Evolutionary conservation across 92 coral and sea anemone species (phyloP).

Genomic region (Parazoanthus atlanticus): DNA sequence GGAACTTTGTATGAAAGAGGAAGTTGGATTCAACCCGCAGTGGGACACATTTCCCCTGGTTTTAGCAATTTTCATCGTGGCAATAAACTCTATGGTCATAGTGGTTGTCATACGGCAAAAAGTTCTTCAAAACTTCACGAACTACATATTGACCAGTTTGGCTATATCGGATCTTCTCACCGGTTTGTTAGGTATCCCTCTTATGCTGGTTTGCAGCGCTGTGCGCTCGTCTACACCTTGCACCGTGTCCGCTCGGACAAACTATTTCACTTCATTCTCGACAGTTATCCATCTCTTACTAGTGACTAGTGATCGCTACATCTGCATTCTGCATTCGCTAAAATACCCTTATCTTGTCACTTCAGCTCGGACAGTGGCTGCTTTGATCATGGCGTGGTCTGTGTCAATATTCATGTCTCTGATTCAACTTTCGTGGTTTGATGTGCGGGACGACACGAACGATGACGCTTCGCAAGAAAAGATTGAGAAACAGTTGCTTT

Average conservation of each 20-base stretch:
- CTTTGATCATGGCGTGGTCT: slow-evolving; percentile 39
- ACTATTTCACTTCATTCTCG: slow-evolving; percentile 51
- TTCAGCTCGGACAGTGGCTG: slow-evolving; percentile 18
- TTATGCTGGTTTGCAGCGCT: slow-evolving; percentile 40
- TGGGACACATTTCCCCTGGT: slow-evolving; percentile 53
- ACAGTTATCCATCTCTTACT: slow-evolving; percentile 55
- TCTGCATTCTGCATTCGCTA: slow-evolving; percentile 50
- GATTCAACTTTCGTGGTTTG: slow-evolving; percentile 53
- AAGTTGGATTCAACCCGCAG: slow-evolving; percentile 27
- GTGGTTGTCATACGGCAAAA: slow-evolving; percentile 24
- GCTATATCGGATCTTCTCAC: slow-evolving; percentile 57
- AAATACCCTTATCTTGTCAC: slow-evolving; percentile 48
- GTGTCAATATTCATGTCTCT: slow-evolving; percentile 47
- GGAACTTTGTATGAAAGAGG: background rate
- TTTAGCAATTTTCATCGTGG: slow-evolving; percentile 45
- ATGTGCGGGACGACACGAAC: background rate
- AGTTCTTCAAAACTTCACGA: slow-evolving; percentile 47
- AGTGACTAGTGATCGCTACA: slow-evolving; percentile 52
- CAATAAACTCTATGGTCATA: slow-evolving; percentile 50
- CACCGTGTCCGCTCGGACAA: slow-evolving; percentile 41
- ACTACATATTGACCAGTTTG: slow-evolving; percentile 46
- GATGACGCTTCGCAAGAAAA: slow-evolving; percentile 34
- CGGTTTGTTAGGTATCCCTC: slow-evolving; percentile 48
- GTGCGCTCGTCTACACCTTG: slow-evolving; percentile 19
- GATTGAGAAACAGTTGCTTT: slow-evolving; percentile 20